Percentiles rank a stretch among this genome's conserved stretches.
Conservation (phyloP, 2,888 invertebrate species). For the Ophion ventricosus region DNA sequence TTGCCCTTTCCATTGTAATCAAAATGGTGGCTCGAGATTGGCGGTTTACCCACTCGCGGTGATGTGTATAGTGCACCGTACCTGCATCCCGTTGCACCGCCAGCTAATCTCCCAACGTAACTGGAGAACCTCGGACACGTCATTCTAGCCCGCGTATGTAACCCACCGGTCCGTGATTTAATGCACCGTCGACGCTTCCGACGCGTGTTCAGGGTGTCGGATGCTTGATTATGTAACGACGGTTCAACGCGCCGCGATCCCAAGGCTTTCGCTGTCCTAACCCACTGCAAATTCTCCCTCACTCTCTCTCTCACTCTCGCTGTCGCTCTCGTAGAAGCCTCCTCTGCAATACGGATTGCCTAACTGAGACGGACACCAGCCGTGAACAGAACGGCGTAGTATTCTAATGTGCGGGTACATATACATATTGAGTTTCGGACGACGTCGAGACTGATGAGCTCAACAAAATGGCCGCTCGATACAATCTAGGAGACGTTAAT, state of each 20-base stretch:
- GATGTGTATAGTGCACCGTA: not conserved
- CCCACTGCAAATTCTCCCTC: constrained; percentile 29
- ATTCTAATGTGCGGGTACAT: not conserved
- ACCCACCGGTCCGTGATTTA: constrained; percentile 54
- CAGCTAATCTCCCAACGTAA: constrained; percentile 28
- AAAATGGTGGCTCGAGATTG: constrained; percentile 37
- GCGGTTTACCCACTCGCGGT: constrained; percentile 17
- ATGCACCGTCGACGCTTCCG: constrained; percentile 62
- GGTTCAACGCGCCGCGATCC: constrained; percentile 66
- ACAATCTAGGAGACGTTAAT: not conserved
- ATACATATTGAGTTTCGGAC: not conserved
- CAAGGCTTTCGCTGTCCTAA: constrained; percentile 13
- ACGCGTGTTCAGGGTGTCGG: constrained; percentile 58
- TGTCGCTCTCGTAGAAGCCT: not conserved
- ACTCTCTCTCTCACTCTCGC: too few relatives aligned
- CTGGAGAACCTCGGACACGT: constrained; percentile 43
- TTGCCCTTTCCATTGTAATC: constrained; percentile 60
- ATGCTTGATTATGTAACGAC: constrained; percentile 74
- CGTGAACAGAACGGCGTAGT: not conserved
- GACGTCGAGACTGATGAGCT: not conserved
- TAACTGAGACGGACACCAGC: constrained; percentile 42
- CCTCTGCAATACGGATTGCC: constrained; percentile 58
- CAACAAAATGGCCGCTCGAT: constrained; percentile 23
- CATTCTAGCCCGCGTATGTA: constrained; percentile 52
- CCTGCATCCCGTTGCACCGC: not conserved